These are phyloP conservation scores for Mimas tiliae DNA, from an alignment of 2,888 invertebrate genomes.

Conservation along the genomic window DNA sequence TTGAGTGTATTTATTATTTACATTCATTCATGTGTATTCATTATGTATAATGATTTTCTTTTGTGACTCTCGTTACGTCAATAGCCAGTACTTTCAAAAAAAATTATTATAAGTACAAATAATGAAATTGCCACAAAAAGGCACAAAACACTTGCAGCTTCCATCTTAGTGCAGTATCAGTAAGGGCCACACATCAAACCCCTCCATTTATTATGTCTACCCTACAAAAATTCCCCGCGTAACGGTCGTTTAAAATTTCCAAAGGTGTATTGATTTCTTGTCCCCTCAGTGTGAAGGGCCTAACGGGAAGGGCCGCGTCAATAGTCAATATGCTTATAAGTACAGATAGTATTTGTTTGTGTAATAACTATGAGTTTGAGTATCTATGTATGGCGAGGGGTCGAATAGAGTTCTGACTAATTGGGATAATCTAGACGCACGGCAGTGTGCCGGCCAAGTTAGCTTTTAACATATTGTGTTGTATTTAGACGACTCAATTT, in stretches of 20 bases:
- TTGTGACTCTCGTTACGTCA: no score
- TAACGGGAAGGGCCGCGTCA: conserved; percentile 49
- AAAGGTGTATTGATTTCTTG: conserved; percentile 76
- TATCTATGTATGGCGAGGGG: not conserved
- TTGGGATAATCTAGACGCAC: not conserved
- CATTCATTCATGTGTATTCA: no score
- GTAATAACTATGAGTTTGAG: not conserved
- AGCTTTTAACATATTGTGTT: not conserved
- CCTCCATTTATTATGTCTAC: conserved; percentile 42
- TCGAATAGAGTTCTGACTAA: not conserved
- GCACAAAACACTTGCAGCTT: not conserved
- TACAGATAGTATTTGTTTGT: not conserved
- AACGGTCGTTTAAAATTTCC: conserved; percentile 71
- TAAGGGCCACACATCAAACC: conserved; percentile 37
- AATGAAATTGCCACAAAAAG: not conserved
- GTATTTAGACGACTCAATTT: no score
- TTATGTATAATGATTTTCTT: no score
- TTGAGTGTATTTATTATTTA: no score
- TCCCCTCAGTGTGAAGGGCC: conserved; percentile 56
- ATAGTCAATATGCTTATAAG: conserved; percentile 38
- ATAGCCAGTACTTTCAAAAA: no score
- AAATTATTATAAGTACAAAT: not conserved
- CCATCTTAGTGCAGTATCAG: conserved; percentile 17
- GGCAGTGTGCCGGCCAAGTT: not conserved
- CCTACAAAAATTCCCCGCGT: conserved; percentile 59